Evolutionary conservation across 2,888 invertebrate genomes (phyloP), one percentile per base, ranked within the genome.

Genomic region (Drosophila mercatorum): DNA sequence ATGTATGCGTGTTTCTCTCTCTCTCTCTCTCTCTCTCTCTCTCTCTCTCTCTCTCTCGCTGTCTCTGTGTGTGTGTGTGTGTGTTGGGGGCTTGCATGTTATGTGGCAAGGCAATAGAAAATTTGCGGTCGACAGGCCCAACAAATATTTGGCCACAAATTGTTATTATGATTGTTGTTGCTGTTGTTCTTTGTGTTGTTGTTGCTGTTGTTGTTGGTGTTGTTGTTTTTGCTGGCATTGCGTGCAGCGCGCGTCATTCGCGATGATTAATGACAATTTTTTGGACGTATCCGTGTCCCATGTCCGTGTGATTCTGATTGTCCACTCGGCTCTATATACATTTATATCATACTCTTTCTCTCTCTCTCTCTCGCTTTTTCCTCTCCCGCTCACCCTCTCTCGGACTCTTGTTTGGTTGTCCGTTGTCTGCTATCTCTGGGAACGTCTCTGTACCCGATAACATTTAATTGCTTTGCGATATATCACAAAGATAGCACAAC

Each of bases 401-500:
- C 36, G 7, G 59, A 34, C 71, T 41, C 26, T 2, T n/a, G 17
- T n/a, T 55, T 41, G 49, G 1, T 7, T 26, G 46, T 6, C 3
- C 46, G 26, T 14, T 26, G 49, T 43, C n/a, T 53, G 51, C 68
- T 46, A 44, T 72, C 68, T 68, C 52, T 63, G 70, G 71, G 72
- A 81, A 77, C 78, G 72, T 80, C 83, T 73, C 89, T 71, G 69
- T 68, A 69, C 36, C 80, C 81, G 88, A 86, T 86, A 89, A 81
- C 72, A 85, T 89, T 83, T 86, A 86, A 86, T 86, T 86, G 89
- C 85, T 46, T 71, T 36, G 77, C 83, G 89, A 86, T 89, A 89
- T 81, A 88, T 83, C 81, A 88, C 47, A 72, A 83, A 85, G 89
- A 86, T 86, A 89, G 76, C 78, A 64, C 61, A 57, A 22, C 52